These are phyloP conservation scores for Choloepus didactylus DNA, from an alignment of 2,797 vertebrate species.

Conservation along the genomic window DNA sequence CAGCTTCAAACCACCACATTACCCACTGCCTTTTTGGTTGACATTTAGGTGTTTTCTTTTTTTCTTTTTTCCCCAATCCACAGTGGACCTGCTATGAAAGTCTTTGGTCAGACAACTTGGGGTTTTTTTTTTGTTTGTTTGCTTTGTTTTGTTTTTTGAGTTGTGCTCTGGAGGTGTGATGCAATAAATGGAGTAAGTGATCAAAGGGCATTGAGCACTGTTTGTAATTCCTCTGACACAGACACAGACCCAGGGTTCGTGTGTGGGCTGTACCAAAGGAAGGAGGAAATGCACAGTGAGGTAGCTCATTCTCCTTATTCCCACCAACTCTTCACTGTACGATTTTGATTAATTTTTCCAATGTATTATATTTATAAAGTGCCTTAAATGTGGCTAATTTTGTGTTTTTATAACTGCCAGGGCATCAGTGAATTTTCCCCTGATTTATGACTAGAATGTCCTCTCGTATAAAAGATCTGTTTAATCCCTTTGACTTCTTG, in stretches of 20 bases:
- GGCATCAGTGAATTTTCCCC: not conserved
- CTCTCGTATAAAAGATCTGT: not conserved
- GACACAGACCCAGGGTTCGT: too few species aligned
- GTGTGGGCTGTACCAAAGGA: not conserved
- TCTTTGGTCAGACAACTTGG: not conserved
- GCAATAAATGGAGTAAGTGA: not conserved
- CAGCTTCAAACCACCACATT: too few species aligned
- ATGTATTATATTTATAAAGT: not conserved
- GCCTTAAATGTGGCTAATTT: not conserved
- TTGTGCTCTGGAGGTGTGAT: not conserved
- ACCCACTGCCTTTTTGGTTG: not conserved
- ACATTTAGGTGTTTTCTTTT: not conserved
- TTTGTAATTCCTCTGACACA: too few species aligned
- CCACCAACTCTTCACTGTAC: not conserved
- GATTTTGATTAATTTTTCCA: not conserved
- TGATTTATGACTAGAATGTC: not conserved
- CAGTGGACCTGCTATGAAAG: not conserved
- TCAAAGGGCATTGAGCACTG: not conserved
- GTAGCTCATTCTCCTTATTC: not conserved
- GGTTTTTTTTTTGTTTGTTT: not conserved
- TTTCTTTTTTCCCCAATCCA: not conserved
- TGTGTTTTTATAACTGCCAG: not conserved
- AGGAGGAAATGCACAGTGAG: accelerated
- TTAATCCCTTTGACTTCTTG: not conserved
- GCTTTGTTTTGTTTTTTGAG: not conserved